Conservation (phyloP, 2,113 vertebrate genomes). For the Ramphastos sulfuratus region DNA sequence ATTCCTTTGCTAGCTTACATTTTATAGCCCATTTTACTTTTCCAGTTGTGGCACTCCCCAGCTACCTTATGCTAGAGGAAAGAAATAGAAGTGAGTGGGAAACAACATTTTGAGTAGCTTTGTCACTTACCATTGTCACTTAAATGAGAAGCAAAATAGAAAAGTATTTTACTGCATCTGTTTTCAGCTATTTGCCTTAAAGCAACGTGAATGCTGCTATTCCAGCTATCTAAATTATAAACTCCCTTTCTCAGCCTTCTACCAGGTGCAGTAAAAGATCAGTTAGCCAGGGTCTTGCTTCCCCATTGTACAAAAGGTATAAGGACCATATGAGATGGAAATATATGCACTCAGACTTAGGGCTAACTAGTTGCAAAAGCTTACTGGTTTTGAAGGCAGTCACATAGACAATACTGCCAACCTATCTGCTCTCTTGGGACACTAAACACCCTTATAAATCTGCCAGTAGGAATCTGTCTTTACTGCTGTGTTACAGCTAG, state of each 20-base stretch:
- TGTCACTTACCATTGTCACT: neutral
- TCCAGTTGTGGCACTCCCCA: neutral
- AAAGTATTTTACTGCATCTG: neutral
- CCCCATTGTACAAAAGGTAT: neutral
- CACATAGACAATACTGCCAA: neutral
- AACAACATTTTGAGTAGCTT: neutral
- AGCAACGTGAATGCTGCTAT: neutral
- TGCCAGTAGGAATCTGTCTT: neutral
- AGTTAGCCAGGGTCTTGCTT: neutral
- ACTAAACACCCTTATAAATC: neutral
- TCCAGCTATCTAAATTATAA: neutral
- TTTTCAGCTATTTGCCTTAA: neutral
- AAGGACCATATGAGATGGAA: neutral
- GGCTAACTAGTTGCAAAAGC: neutral
- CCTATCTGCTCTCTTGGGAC: neutral
- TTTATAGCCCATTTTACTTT: neutral
- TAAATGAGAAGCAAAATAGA: neutral
- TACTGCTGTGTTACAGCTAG: neutral
- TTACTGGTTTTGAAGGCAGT: neutral
- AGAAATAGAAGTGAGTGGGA: neutral
- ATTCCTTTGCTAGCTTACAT: neutral
- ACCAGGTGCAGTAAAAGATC: neutral
- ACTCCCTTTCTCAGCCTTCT: neutral
- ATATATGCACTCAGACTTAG: neutral
- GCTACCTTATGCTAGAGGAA: neutral